Evolutionary conservation across 2,888 invertebrate species (phyloP), one percentile per base, ranked within the genome.

Genomic region (Drosophila trichaetosa): DNA sequence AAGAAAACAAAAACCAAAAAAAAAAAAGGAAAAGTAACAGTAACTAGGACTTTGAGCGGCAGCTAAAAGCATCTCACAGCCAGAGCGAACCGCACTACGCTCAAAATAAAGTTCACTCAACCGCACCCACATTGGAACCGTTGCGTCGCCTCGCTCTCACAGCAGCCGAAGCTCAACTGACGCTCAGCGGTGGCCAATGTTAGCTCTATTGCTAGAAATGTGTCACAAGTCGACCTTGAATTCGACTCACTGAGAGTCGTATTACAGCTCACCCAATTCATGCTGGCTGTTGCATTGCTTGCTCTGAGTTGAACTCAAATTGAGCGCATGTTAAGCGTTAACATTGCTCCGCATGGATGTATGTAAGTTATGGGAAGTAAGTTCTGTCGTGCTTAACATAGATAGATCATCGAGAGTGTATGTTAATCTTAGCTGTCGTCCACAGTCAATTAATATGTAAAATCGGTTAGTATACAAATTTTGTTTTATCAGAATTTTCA

Each of bases 201-300:
- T 70, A 77, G 24, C 49, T 66, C 56, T 21, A 63, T 68, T 86
- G 74, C 81, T 76, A 73, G 69, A 89, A 87, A 89, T 90, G 87
- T 87, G 87, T 82, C 89, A 90, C 75, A 69, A 53, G 62, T 77
- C 73, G 90, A 89, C 87, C 87, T 87, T 87, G 90, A 90, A 77
- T 73, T 38, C 6, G 16, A 62, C 87, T 89, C 84, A 71, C 34
- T 61, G 78, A 69, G 80, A 63, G 67, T 7, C 53, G 31, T 16
- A 16, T n/a, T 51, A 29, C 56, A 63, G 57, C 65, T 68, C 79
- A 77, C 61, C 54, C 69, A 80, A 53, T 69, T 66, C 48, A 48
- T 56, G 64, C 64, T 67, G 59, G 60, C 64, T 62, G 64, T 53
- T 53, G 67, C 38, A 54, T 63, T 58, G 60, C 53, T 53, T 31